Evolutionary conservation across 2,888 invertebrate species (phyloP), one percentile per base, ranked within the genome.

Genomic region (Gastracanthus pulcherrimus): DNA sequence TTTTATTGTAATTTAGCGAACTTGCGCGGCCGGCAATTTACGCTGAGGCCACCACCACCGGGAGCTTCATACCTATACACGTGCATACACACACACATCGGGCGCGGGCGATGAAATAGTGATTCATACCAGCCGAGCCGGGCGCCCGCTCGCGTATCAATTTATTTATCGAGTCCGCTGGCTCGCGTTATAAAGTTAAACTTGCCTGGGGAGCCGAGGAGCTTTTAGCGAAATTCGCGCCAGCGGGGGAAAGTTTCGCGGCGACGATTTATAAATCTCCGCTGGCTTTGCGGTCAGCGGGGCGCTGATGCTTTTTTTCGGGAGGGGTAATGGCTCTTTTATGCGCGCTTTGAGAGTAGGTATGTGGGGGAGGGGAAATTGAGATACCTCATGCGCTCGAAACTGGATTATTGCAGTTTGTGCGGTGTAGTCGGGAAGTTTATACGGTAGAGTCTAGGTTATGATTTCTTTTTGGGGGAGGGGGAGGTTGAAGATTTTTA

Each of bases 231-330:
- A 70, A 23, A 77, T 62, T 69, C 60, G 60, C 41, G 36, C 23
- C 23, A 55, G 36, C 36, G 64, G 36, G 19, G 16, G 7, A 60
- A 31, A 51, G 41, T 67, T 76, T 19, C 62, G 31, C 62, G 11
- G 13, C 13, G 41, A 23, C 69, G 60, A 78, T 78, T 71, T 78
- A 72, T 78, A 78, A 78, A 76, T 76, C 67, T 48, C n/a, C n/a
- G 31, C n/a, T 5, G 13, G 13, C n/a, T 19, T 34, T 34, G 34
- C 36, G 41, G 4, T 55, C 6, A 26, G 55, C 9, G 19, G 26
- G 55, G 5, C 41, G 41, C 41, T 9, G 16, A 9, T 41, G 13
- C 16, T 23, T 55, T 55, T 55, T 55, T 26, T 26, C 6, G 4
- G 9, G 6, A 23, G 4, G 9, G 6, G 11, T 51, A 55, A 55